Conservation (phyloP, 2,888 invertebrate genomes). For the Pycnomerus fuliginosus region DNA sequence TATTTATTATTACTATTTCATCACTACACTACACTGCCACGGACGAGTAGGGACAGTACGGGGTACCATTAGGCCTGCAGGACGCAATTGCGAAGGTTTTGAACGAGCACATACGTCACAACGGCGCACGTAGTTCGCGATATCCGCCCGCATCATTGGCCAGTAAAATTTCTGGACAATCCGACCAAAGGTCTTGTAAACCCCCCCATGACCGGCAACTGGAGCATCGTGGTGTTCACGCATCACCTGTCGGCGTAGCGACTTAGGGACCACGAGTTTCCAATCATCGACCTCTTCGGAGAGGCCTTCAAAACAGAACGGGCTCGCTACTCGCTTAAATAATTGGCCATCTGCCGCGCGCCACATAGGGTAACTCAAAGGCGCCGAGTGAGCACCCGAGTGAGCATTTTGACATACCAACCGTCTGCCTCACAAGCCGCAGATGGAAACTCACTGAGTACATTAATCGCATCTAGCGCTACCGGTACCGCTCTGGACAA, state of each 20-base stretch:
- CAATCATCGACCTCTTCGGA: background rate
- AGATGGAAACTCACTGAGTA: background rate
- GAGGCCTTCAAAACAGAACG: too few relatives aligned
- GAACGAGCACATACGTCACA: background rate
- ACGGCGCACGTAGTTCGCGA: background rate
- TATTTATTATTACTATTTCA: too few relatives aligned
- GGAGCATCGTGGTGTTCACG: background rate
- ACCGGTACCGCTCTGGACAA: background rate
- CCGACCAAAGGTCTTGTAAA: background rate
- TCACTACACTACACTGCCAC: too few relatives aligned
- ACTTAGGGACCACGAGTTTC: background rate
- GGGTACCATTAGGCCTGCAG: background rate
- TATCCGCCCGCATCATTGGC: background rate
- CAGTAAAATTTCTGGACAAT: background rate
- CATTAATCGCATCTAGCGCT: background rate
- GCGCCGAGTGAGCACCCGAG: background rate
- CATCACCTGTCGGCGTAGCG: background rate
- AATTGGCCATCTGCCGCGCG: background rate
- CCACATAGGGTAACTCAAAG: background rate
- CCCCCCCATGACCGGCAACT: background rate
- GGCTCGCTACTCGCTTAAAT: background rate
- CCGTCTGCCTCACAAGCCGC: background rate
- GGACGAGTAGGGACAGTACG: background rate
- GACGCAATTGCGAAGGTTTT: background rate
- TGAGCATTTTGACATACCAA: background rate